Conservation (phyloP, 2,888 invertebrate genomes). For the Apamea anceps region DNA sequence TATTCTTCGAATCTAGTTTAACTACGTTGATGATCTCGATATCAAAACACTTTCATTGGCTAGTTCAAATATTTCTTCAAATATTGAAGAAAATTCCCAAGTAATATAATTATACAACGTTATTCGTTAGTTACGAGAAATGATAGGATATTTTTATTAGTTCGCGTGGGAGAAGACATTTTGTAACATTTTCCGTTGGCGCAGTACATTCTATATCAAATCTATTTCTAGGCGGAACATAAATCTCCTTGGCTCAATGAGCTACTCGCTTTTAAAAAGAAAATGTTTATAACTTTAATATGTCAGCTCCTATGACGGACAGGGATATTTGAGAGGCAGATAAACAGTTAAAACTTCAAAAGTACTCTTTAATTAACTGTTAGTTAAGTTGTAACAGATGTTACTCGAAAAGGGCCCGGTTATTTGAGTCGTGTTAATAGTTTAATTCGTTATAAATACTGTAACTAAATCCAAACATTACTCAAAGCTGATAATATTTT, state of each 20-base stretch:
- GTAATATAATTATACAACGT: constrained; percentile 22
- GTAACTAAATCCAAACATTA: background rate
- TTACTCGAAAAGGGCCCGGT: background rate
- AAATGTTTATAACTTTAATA: constrained; percentile 67
- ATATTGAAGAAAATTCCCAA: constrained; percentile 25
- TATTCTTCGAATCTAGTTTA: constrained; percentile 2
- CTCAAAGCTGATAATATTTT: background rate
- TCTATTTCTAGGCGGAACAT: constrained; percentile 79
- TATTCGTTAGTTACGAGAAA: constrained; percentile 68
- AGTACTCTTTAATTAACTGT: constrained; percentile 41
- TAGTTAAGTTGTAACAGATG: constrained; percentile 31
- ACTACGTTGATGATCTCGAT: background rate
- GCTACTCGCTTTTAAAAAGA: constrained; percentile 62
- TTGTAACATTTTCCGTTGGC: constrained; percentile 73
- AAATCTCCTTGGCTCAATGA: constrained; percentile 71
- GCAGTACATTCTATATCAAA: constrained; percentile 80
- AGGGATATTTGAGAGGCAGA: constrained; percentile 16
- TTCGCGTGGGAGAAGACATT: constrained; percentile 72
- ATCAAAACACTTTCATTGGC: background rate
- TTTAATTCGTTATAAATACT: constrained; percentile 1
- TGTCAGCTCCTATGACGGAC: constrained; percentile 45
- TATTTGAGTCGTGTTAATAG: constrained; percentile 2
- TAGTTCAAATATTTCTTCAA: background rate
- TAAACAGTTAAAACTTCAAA: constrained; percentile 50
- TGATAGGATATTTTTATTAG: constrained; percentile 80